phyloP scores from a whole-genome alignment of 2,113 vertebrate species.

The Eleginops maclovinus region DNA sequence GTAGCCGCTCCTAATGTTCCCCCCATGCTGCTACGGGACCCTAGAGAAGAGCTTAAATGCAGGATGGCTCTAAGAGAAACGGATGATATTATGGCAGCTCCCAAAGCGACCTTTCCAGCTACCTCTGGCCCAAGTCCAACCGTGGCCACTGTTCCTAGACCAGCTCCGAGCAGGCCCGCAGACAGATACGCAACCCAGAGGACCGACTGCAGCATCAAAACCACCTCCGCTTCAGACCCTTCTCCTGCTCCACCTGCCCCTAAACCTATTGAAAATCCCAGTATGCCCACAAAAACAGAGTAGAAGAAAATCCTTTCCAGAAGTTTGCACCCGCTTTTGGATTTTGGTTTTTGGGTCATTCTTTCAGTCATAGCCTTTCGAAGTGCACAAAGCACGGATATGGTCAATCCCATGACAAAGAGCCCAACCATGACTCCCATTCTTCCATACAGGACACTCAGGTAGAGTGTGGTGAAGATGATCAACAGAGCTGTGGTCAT shows the following conservation, averaged over 20 bases:
- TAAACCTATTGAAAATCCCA: constrained; percentile 67
- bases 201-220: constrained; percentile 63
- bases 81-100: constrained; percentile 51
- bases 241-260: constrained; percentile 27
- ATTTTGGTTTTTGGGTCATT: constrained; percentile 7
- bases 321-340: constrained; percentile 27
- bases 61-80: constrained; percentile 57
- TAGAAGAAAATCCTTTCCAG: constrained; percentile 71
- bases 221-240: constrained; percentile 46
- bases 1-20: constrained; percentile 56
- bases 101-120: constrained; percentile 48
- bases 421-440: constrained; percentile 59
- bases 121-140: constrained; percentile 46
- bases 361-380: constrained; percentile 47
- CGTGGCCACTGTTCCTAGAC: constrained; percentile 70
- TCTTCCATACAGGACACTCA: constrained; percentile 57
- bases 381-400: constrained; percentile 43
- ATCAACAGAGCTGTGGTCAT: constrained; percentile 69
- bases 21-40: constrained; percentile 39
- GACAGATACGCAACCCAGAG: constrained; percentile 71
- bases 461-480: constrained; percentile 68
- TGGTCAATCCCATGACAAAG: constrained; percentile 41
- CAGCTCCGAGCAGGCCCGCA: constrained; percentile 67
- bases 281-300: constrained; percentile 60
- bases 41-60: constrained; percentile 18